Conservation (phyloP, 2,113 vertebrate genomes). For the Tragelaphus strepsiceros region DNA sequence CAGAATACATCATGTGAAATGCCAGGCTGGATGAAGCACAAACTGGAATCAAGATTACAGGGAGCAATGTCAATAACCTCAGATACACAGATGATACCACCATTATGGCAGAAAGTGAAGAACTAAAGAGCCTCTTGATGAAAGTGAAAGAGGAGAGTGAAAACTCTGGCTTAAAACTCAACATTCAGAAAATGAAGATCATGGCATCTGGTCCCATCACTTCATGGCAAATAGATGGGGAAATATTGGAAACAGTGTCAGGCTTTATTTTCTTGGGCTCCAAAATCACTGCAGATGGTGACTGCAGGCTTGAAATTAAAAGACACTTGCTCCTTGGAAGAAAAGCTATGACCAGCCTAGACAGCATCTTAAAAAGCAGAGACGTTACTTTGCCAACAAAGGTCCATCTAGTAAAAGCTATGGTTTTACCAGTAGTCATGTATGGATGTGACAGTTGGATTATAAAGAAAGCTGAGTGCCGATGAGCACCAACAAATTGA, state of each 20-base stretch:
- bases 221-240: background rate
- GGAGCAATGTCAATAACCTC: background rate
- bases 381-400: background rate
- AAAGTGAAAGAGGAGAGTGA: background rate
- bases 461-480: background rate
- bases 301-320: background rate
- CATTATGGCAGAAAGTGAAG: background rate
- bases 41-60: background rate
- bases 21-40: background rate
- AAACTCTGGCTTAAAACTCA: background rate
- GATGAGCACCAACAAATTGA: accelerated
- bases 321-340: background rate
- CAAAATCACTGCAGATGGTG: background rate
- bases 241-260: background rate
- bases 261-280: background rate
- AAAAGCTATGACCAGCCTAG: background rate
- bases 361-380: background rate
- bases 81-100: background rate
- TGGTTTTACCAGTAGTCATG: background rate
- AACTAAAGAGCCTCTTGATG: background rate
- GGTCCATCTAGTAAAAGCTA: background rate
- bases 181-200: background rate
- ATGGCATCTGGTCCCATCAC: background rate
- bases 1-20: background rate
- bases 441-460: background rate